Evolutionary conservation across 2,113 vertebrate genomes (phyloP).

Genomic region (Raphicerus campestris): DNA sequence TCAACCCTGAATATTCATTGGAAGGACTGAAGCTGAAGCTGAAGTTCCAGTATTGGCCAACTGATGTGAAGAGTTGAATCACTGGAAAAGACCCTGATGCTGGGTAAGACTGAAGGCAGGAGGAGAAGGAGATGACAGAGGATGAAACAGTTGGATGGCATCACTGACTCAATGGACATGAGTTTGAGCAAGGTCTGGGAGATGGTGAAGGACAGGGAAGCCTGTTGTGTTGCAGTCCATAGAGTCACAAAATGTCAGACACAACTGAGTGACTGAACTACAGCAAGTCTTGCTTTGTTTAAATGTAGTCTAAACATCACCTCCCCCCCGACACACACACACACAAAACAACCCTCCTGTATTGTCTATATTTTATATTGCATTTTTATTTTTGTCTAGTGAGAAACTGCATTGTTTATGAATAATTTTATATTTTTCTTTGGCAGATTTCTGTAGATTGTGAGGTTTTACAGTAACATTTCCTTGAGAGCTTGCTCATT

Average conservation of each 20-base stretch:
- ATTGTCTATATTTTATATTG: neutral
- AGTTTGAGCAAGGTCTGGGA: neutral
- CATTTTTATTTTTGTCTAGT: neutral
- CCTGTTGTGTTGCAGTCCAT: neutral
- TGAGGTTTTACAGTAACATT: neutral
- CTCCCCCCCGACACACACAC: accelerated
- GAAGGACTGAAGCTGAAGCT: neutral
- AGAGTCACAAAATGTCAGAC: neutral
- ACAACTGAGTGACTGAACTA: neutral
- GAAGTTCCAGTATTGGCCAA: neutral
- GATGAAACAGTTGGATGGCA: neutral
- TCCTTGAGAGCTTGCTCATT: neutral
- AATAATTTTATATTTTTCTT: neutral
- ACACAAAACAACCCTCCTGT: neutral
- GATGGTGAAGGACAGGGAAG: neutral
- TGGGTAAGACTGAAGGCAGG: neutral
- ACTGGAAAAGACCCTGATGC: neutral
- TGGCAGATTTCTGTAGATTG: neutral
- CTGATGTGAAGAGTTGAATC: neutral
- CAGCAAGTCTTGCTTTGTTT: neutral
- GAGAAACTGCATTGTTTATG: neutral
- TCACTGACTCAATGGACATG: neutral
- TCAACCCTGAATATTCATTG: neutral
- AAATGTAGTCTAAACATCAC: neutral
- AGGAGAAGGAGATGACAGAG: neutral